Percentiles rank a stretch among this genome's conserved stretches.
These are phyloP conservation scores for Catharus ustulatus DNA, from an alignment of 2,797 vertebrate genomes.

Conservation along the genomic window DNA sequence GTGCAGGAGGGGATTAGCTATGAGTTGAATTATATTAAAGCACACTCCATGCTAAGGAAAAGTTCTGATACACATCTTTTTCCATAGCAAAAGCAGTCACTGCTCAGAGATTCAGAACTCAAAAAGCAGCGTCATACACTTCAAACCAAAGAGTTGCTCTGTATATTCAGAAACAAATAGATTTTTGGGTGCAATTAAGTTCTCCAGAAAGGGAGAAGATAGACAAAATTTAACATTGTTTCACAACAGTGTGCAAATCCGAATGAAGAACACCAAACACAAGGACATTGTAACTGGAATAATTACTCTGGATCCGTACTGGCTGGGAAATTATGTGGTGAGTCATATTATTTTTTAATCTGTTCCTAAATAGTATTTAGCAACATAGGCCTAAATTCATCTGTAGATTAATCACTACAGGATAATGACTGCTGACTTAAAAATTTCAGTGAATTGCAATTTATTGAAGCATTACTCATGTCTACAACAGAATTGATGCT, in stretches of 20 bases:
- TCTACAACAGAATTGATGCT: neutral
- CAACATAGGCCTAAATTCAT: neutral
- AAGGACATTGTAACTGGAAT: neutral
- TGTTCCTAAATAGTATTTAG: neutral
- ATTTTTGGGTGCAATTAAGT: neutral
- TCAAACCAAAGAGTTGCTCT: neutral
- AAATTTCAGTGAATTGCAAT: neutral
- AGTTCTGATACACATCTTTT: neutral
- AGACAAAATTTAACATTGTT: neutral
- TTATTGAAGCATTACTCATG: neutral
- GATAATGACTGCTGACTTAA: neutral
- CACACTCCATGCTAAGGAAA: neutral
- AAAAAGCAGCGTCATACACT: neutral
- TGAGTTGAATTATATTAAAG: conserved; percentile 65
- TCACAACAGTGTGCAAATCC: neutral
- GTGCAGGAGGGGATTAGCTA: conserved; percentile 60
- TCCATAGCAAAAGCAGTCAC: neutral
- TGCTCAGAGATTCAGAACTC: neutral
- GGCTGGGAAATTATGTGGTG: neutral
- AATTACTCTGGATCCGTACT: neutral
- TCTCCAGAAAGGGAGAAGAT: neutral
- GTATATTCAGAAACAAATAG: neutral
- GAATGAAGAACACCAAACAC: neutral
- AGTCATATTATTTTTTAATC: neutral
- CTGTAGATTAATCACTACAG: neutral